Conservation (phyloP, 1,140 invertebrate species). For the Triops longicaudatus region DNA sequence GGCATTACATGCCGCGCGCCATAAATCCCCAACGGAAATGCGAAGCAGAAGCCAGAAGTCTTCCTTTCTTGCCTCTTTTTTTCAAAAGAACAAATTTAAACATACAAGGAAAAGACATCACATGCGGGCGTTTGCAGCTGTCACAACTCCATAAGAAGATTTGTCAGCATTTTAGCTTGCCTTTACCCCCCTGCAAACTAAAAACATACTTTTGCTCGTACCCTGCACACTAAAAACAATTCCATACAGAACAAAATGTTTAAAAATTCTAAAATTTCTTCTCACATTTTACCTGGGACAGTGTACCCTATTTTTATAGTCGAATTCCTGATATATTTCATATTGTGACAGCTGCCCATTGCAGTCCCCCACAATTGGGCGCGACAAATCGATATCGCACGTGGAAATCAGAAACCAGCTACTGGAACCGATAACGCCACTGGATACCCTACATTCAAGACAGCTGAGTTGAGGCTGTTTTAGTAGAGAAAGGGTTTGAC, state of each 20-base stretch:
- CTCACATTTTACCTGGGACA: neutral
- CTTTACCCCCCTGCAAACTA: too few species aligned
- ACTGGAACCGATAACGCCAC: neutral
- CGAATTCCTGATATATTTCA: neutral
- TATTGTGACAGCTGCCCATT: conserved; percentile 5
- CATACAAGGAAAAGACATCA: neutral
- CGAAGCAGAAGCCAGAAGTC: neutral
- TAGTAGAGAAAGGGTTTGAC: neutral
- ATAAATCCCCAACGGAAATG: conserved; percentile 5
- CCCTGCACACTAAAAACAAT: neutral
- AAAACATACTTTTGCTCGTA: too few species aligned
- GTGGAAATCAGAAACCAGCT: conserved; percentile 6
- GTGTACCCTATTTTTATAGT: too few species aligned
- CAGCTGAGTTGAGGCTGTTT: neutral
- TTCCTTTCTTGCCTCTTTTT: neutral
- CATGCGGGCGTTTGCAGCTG: conserved; percentile 3
- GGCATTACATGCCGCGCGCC: neutral
- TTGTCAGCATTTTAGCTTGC: neutral
- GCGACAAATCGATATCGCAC: conserved; percentile 14
- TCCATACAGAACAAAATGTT: neutral
- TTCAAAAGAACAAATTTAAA: neutral
- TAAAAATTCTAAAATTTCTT: neutral
- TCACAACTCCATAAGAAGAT: neutral
- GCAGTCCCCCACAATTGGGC: neutral
- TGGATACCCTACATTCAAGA: neutral